Conservation (phyloP, 2,113 vertebrate genomes). For the Bombycilla garrulus region DNA sequence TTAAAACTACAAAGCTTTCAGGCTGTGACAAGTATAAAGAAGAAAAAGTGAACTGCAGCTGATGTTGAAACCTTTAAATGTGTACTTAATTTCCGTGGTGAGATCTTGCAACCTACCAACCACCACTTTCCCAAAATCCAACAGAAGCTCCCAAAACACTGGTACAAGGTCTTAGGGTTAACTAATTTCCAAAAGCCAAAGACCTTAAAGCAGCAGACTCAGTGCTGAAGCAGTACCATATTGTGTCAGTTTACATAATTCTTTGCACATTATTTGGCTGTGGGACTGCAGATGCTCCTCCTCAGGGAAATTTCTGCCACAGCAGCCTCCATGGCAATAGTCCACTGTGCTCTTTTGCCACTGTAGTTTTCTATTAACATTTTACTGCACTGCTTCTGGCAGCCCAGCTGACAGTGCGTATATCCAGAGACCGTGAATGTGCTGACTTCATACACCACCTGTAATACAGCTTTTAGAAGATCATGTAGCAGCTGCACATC, state of each 20-base stretch:
- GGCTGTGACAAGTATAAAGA: not conserved
- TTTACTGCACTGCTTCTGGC: not conserved
- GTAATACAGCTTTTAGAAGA: not conserved
- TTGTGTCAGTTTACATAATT: not conserved
- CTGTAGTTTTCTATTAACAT: not conserved
- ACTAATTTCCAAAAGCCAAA: not conserved
- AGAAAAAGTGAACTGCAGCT: not conserved
- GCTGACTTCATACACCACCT: not conserved
- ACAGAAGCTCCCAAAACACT: not conserved
- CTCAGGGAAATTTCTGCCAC: not conserved
- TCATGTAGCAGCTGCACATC: not conserved
- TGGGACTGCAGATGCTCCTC: not conserved
- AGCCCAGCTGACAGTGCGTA: not conserved
- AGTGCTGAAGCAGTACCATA: not conserved
- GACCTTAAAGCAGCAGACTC: not conserved
- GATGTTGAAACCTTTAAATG: not conserved
- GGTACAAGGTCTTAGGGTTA: not conserved
- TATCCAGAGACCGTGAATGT: not conserved
- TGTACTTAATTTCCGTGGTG: not conserved
- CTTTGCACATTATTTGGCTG: not conserved
- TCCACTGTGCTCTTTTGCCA: not conserved
- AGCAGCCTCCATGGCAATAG: not conserved
- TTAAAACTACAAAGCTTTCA: not conserved
- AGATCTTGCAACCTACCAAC: not conserved
- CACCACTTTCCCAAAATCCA: not conserved